Percentiles rank a stretch among this genome's conserved stretches.
Conservation (phyloP, 1,140 invertebrate genomes). For the Heliconius congener region DNA sequence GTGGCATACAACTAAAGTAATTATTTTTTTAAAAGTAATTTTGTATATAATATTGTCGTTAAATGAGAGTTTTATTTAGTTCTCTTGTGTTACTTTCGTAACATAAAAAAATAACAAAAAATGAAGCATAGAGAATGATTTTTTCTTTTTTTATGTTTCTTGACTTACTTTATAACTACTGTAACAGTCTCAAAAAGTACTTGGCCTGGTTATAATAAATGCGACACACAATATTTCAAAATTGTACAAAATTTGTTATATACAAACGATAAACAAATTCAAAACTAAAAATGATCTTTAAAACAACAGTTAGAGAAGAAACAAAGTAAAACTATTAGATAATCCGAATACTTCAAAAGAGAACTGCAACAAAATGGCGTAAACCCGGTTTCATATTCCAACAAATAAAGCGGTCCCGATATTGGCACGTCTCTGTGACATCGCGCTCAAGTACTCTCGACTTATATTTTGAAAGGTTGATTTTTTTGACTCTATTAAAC, state of each 20-base stretch:
- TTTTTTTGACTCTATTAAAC: not conserved
- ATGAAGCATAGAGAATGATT: too few species aligned
- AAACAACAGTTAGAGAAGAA: not conserved
- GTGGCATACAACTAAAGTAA: not conserved
- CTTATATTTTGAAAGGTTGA: not conserved
- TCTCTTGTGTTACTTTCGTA: too few species aligned
- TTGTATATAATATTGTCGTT: too few species aligned
- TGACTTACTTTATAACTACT: too few species aligned
- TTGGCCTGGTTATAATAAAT: too few species aligned
- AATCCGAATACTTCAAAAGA: not conserved
- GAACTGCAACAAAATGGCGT: slow-evolving; percentile 7
- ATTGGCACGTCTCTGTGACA: slow-evolving; percentile 18
- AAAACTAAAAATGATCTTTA: not conserved
- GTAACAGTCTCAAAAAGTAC: too few species aligned
- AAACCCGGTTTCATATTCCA: slow-evolving; percentile 11
- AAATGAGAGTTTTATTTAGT: too few species aligned
- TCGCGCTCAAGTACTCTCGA: slow-evolving; percentile 13
- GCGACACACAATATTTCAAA: too few species aligned
- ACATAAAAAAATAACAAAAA: too few species aligned
- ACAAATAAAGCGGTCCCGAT: slow-evolving; percentile 21
- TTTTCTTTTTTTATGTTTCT: too few species aligned
- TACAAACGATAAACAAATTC: not conserved
- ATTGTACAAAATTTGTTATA: not conserved
- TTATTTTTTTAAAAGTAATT: too few species aligned
- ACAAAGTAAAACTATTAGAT: not conserved